Base-by-base conservation (phyloP, 1,140 invertebrate genomes). In the Drosophila pseudoananassae region DNA sequence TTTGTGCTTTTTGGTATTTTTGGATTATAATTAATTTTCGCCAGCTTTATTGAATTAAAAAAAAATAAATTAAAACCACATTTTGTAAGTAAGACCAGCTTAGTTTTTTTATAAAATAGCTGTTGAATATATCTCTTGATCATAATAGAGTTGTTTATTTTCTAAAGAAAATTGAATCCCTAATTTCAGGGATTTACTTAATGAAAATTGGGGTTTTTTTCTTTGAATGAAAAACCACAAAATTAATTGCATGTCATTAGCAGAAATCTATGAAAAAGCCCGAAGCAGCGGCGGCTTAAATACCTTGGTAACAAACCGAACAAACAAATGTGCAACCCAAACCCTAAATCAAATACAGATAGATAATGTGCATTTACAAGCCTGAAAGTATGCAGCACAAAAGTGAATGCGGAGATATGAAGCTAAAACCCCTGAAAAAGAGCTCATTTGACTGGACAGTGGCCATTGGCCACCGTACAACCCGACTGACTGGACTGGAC, bases 211-310 rank as follows among this genome's bases (percentile, higher is more conserved):
- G n/a, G n/a, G n/a, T n/a, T 33, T 33, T 36, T 36, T 36, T 15
- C 40, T 4, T 7, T 45, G 63, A 33, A 55, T 77, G 66, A 65
- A 81, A 76, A 81, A 64, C 54, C 68, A 64, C 69, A 78, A 54
- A 75, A 82, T 87, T 87, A 85, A 85, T 85, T 82, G 82, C 64
- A 71, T 60, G 64, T 72, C 83, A 87, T 87, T 81, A 87, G 56
- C 81, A 64, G 78, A 74, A 81, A 87, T 77, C 64, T 61, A 76
- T 59, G 78, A 66, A 82, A 75, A 71, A 55, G 58, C 45, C 45
- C 60, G 29, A 52, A 71, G 54, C 56, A 38, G 45, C 46, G 59
- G 52, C 49, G 55, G 56, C 70, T 76, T 76, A 76, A 76, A 76
- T 76, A 56, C 72, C 72, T 69, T 68, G 74, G 74, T 14, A 76